Conservation (phyloP, 92 coral and sea anemone species). For the Epizoanthus ramosus region DNA sequence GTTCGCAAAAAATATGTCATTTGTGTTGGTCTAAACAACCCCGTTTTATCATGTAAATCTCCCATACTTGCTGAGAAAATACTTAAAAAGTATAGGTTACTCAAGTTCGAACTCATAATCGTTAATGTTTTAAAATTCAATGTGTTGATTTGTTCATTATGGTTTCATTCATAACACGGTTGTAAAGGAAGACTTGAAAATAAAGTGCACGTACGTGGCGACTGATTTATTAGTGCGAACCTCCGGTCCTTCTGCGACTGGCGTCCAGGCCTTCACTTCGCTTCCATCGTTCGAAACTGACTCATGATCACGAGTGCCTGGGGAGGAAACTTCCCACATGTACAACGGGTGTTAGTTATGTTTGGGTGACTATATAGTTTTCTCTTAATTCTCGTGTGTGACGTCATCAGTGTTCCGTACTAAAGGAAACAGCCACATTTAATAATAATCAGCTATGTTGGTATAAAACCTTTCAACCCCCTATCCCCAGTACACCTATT, state of each 20-base stretch:
- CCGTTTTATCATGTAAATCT: neutral
- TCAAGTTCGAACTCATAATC: neutral
- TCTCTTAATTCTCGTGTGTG: too few species aligned
- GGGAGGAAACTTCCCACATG: too few species aligned
- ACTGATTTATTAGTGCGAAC: neutral
- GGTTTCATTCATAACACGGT: neutral
- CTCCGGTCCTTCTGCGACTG: neutral
- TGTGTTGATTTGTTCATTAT: neutral
- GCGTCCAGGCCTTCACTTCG: neutral
- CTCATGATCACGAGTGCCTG: too few species aligned
- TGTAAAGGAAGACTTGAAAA: neutral
- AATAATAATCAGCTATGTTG: too few species aligned
- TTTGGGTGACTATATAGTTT: too few species aligned
- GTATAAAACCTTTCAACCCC: too few species aligned
- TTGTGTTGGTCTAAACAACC: neutral
- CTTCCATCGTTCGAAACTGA: too few species aligned
- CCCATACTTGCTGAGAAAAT: neutral
- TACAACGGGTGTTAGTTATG: too few species aligned
- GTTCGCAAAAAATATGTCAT: neutral
- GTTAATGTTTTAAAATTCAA: neutral
- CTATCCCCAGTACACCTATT: too few species aligned
- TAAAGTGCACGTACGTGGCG: neutral
- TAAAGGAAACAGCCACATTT: too few species aligned
- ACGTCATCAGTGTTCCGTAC: too few species aligned
- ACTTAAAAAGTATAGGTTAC: neutral